Evolutionary conservation across 2,113 vertebrate species (phyloP), one percentile per base, ranked within the genome.

Genomic region (Dasypus novemcinctus): DNA sequence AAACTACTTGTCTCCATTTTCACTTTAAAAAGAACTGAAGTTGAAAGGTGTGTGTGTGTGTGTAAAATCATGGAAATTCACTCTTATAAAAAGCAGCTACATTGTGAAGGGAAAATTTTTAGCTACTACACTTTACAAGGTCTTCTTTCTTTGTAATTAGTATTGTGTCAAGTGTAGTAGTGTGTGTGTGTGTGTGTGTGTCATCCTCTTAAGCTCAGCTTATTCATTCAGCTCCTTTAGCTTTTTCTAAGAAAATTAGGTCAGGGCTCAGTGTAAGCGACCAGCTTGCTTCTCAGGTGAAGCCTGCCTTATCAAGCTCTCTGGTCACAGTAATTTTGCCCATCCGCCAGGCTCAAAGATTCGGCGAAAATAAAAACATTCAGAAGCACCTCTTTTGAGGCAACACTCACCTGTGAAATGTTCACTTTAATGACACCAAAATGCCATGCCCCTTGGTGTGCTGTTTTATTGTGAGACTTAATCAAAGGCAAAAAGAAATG

Each of bases 281-380:
- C 91, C 79, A 72, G n/a, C 63, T 94, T 33, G 3, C 85, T 97
- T 97, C 97, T 97, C 94, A 63, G 93, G 93, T 63, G 84, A 94
- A 96, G 82, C 81, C 89, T 93, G 91, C 75, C 91, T 84, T 91
- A 57, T 93, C 85, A 54, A 97, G 95, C 84, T 97, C 95, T 11
- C 95, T 13, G 86, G 93, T 95, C 95, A 92, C 57, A 97, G 94
- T 94, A 87, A 97, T 95, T 95, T 95, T 93, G 86, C 87, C 97
- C 96, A 86, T 97, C 97, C 91, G 94, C 43, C 94, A 87, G 90
- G 88, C 97, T 98, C 97, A 93, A 97, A 97, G 96, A 96, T 90
- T 76, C 80, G 59, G 94, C 94, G 97, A 97, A 98, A 98, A 98
- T 95, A 98, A 97, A 97, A 97, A 97, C 95, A 98, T 17, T 97